Evolutionary conservation across 2,888 invertebrate species (phyloP).

Genomic region (Sycophila texana): DNA sequence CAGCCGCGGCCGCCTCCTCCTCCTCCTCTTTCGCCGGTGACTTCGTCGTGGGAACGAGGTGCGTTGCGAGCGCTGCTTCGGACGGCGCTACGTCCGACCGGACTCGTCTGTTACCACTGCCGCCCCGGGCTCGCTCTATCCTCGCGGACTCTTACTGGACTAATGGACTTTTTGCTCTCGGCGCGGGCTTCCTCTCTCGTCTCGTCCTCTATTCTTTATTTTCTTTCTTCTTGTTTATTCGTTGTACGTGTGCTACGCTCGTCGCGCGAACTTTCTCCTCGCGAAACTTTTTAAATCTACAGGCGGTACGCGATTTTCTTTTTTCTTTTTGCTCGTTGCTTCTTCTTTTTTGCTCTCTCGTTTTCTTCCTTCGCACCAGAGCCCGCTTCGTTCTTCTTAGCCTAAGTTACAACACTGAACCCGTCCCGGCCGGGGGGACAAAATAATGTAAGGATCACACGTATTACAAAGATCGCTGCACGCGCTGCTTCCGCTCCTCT

Average conservation of each 20-base stretch:
- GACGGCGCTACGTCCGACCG: neutral
- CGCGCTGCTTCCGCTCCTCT: neutral
- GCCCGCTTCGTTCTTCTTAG: slow-evolving; percentile 66
- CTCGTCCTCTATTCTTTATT: too few species aligned
- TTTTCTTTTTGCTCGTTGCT: neutral
- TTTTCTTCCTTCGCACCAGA: neutral
- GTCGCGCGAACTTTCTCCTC: too few species aligned
- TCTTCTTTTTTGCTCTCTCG: neutral
- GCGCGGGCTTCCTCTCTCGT: too few species aligned
- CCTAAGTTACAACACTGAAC: slow-evolving; percentile 75
- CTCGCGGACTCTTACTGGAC: too few species aligned
- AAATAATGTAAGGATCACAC: slow-evolving; percentile 74
- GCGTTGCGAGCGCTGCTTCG: neutral
- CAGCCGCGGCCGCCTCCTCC: slow-evolving; percentile 25
- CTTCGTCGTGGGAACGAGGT: slow-evolving; percentile 39
- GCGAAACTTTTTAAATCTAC: too few species aligned
- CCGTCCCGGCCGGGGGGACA: slow-evolving; percentile 71
- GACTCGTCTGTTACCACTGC: neutral
- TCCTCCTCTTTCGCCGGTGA: slow-evolving; percentile 31
- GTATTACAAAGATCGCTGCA: slow-evolving; percentile 42
- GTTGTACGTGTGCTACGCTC: too few species aligned
- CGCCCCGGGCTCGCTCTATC: neutral
- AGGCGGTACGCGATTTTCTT: neutral
- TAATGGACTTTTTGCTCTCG: too few species aligned
- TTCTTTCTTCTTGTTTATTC: too few species aligned